Evolutionary conservation across 2,113 vertebrate species (phyloP).

Genomic region (Hyaena hyaena): DNA sequence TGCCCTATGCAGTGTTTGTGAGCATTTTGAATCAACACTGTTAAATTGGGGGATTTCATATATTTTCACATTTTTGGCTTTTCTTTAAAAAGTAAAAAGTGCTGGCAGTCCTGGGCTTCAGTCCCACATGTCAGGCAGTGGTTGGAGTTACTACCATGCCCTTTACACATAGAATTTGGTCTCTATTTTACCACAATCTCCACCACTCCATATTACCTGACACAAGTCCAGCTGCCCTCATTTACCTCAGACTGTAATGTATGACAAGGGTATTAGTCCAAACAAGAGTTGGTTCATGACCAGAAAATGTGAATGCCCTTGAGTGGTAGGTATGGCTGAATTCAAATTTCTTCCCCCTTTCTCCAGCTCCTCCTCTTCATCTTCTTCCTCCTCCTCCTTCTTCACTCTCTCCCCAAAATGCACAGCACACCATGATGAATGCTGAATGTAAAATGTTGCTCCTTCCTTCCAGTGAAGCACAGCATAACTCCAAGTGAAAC

Average conservation of each 20-base stretch:
- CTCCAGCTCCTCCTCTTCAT: not conserved
- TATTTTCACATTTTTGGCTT: not conserved
- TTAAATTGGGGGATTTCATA: slow-evolving; percentile 18
- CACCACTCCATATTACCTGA: not conserved
- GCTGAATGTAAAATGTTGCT: not conserved
- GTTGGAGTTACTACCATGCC: not conserved
- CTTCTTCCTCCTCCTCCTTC: not conserved
- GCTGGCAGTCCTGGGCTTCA: not conserved
- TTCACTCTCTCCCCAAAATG: not conserved
- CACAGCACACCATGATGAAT: not conserved
- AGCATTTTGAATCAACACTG: slow-evolving; percentile 36
- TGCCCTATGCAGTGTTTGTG: not conserved
- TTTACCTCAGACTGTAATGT: not conserved
- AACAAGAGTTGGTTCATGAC: not conserved
- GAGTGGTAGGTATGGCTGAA: not conserved
- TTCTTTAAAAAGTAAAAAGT: not conserved
- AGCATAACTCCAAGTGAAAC: not conserved
- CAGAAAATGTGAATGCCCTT: not conserved
- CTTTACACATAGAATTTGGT: not conserved
- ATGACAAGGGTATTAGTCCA: not conserved
- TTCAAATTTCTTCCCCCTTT: not conserved
- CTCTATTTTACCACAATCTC: not conserved
- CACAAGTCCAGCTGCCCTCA: not conserved
- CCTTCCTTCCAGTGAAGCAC: not conserved
- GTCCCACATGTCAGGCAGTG: not conserved